Evolutionary conservation across 2,888 invertebrate genomes (phyloP).

Genomic region (Meandrusa payeni): DNA sequence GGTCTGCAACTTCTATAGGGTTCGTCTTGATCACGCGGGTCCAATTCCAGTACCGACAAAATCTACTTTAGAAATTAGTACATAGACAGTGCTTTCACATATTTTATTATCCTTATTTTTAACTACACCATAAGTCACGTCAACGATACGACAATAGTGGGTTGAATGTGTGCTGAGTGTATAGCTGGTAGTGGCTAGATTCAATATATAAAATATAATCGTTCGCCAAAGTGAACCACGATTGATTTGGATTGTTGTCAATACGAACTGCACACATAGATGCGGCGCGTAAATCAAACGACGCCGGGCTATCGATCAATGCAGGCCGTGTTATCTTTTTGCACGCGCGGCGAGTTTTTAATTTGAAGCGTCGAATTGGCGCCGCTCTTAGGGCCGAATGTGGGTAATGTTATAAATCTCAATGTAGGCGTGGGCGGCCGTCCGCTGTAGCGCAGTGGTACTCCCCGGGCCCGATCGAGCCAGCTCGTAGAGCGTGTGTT

Average conservation of each 20-base stretch:
- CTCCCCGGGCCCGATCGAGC: slow-evolving; percentile 59
- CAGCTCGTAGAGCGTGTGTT: slow-evolving; percentile 57
- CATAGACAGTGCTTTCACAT: too few relatives aligned
- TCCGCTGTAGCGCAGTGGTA: slow-evolving; percentile 29
- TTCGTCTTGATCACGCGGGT: too few relatives aligned
- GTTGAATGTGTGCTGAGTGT: too few relatives aligned
- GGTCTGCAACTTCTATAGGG: too few relatives aligned
- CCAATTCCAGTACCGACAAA: too few relatives aligned
- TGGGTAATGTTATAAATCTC: slow-evolving; percentile 79
- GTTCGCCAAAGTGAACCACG: slow-evolving; percentile 1
- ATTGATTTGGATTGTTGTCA: slow-evolving; percentile 10
- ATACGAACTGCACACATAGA: slow-evolving; percentile 37
- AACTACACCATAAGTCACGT: too few relatives aligned
- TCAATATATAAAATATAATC: too few relatives aligned
- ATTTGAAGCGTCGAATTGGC: slow-evolving; percentile 77
- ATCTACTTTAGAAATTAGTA: too few relatives aligned
- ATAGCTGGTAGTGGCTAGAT: too few relatives aligned
- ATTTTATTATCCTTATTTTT: too few relatives aligned
- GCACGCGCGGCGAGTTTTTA: slow-evolving; percentile 67
- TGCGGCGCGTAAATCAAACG: slow-evolving; percentile 65
- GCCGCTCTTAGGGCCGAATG: slow-evolving; percentile 75
- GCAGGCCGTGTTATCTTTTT: slow-evolving; percentile 57
- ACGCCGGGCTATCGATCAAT: slow-evolving; percentile 65
- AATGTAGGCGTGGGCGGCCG: slow-evolving; percentile 50
- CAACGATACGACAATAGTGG: too few relatives aligned